Conservation (phyloP, 2,888 invertebrate species). For the Drosophila maculinotata region DNA sequence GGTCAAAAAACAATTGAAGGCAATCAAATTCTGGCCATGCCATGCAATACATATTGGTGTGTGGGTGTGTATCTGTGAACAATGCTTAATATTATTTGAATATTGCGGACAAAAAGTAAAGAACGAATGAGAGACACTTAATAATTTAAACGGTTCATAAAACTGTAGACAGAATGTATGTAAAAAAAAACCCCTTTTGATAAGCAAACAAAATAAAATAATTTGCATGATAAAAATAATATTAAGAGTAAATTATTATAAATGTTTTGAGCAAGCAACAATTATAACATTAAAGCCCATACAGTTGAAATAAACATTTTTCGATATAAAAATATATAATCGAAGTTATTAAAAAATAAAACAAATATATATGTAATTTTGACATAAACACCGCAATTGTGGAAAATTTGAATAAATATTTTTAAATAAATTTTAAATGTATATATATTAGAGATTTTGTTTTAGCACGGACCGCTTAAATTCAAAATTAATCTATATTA, state of each 20-base stretch:
- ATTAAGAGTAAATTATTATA: too few species aligned
- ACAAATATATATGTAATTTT: too few species aligned
- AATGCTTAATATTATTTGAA: slow-evolving; percentile 15
- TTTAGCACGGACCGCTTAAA: too few species aligned
- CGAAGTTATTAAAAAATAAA: too few species aligned
- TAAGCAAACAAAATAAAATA: slow-evolving; percentile 3
- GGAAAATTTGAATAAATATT: too few species aligned
- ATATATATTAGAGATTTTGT: background rate
- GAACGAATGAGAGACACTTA: slow-evolving; percentile 9
- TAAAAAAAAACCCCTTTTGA: background rate
- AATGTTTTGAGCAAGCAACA: background rate
- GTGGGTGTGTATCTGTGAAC: slow-evolving; percentile 6
- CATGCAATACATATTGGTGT: slow-evolving; percentile 35
- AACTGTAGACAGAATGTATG: background rate
- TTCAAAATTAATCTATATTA: too few species aligned
- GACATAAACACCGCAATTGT: too few species aligned
- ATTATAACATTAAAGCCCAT: background rate
- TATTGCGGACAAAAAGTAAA: slow-evolving; percentile 10
- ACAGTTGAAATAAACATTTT: too few species aligned
- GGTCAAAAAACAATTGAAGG: slow-evolving; percentile 2
- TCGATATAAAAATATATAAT: background rate
- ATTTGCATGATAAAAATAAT: background rate
- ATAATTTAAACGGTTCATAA: slow-evolving; percentile 2
- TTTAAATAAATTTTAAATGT: background rate
- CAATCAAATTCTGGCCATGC: slow-evolving; percentile 39